Conservation (phyloP, 2,797 vertebrate species). For the Sternotherus odoratus region DNA sequence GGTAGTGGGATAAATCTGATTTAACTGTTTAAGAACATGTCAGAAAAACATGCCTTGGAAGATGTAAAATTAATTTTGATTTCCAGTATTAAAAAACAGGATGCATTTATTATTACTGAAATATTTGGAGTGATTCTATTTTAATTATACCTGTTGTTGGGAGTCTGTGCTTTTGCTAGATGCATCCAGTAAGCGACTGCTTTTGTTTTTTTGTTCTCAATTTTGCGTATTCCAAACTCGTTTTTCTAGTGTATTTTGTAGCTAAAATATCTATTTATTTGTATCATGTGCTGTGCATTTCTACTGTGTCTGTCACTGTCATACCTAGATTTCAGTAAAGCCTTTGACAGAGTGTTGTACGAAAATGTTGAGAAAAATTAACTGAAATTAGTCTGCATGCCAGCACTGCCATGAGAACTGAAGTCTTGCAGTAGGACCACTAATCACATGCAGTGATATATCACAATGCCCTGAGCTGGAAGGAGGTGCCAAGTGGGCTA, state of each 20-base stretch:
- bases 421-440: constrained; percentile 21
- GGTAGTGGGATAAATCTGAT: neutral
- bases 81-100: constrained; percentile 16
- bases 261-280: constrained; percentile 36
- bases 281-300: constrained; percentile 15
- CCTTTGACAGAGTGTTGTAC: neutral
- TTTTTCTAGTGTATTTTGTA: constrained; percentile 24
- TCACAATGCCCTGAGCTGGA: neutral
- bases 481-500: neutral
- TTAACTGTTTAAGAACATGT: constrained; percentile 24
- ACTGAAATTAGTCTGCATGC: constrained; percentile 10
- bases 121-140: constrained; percentile 47
- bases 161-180: constrained; percentile 45
- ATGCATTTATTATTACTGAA: constrained; percentile 60
- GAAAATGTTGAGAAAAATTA: constrained; percentile 30
- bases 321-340: constrained; percentile 32
- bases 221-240: constrained; percentile 13
- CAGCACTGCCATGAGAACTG: constrained; percentile 32
- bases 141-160: constrained; percentile 33
- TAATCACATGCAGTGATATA: neutral
- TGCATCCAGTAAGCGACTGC: neutral
- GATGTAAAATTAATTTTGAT: neutral
- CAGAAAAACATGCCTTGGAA: constrained; percentile 25
- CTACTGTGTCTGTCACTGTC: constrained; percentile 22
- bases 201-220: neutral